Base-by-base conservation (phyloP, 2,888 invertebrate species). In the Stomorhina lunata region DNA sequence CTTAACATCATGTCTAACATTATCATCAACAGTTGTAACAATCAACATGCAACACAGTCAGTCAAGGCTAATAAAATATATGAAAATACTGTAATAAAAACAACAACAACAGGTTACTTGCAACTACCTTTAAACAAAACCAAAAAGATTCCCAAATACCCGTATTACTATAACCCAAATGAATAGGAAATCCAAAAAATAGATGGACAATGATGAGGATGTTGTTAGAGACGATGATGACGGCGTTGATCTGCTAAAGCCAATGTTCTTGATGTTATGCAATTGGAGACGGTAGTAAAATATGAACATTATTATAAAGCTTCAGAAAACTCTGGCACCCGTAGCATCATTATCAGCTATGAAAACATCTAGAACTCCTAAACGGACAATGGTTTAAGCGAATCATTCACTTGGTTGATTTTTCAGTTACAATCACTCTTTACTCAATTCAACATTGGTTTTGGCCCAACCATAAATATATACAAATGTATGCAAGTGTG, bases 381-480 rank as follows among this genome's bases (percentile, higher is more conserved):
- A 79, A 79, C 89, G 86, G 88, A 89, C 90, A 89, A 89, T 90
- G 86, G 87, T 85, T 88, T 89, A 89, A 89, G 85, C 89, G 87
- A 88, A 90, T 89, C 90, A 89, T 90, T 83, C 87, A 89, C 86
- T 86, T 89, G 90, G 88, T 85, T 89, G 88, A 86, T 81, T 86
- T 87, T 88, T 84, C 82, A 79, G 61, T 61, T 66, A 71, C 82
- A 82, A 79, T 82, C 76, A 82, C 69, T 78, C 68, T 80, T 50
- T 73, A 83, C 83, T 84, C 83, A 81, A 82, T 69, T 81, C 81
- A 55, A 34, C 57, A 69, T 65, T 69, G 69, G 48, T 50, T 71
- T 59, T 65, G 40, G n/a, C 29, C 17, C 10, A 69, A 69, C 69
- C 69, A 61, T 59, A 59, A 68, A 6, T 32, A 32, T 32, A 32